phyloP scores from a whole-genome alignment of 1,140 invertebrate genomes.

The Trichonephila inaurata region DNA sequence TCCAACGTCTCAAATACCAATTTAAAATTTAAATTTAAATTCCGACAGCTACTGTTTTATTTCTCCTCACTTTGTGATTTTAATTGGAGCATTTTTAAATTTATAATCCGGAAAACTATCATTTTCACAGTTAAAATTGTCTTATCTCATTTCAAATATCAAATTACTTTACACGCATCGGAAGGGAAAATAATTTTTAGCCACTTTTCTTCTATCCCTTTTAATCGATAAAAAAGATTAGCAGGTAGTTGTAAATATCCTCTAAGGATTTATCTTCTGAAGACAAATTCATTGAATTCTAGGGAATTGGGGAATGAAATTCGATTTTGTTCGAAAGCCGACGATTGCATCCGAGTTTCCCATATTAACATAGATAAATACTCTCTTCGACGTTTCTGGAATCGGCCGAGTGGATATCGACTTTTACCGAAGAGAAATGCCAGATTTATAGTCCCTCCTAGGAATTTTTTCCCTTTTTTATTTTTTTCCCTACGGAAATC shows the following conservation, averaged over 20 bases:
- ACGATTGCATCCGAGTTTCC: neutral
- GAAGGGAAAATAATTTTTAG: neutral
- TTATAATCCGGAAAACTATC: too few relatives aligned
- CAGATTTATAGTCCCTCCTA: neutral
- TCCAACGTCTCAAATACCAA: too few relatives aligned
- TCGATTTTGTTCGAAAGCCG: neutral
- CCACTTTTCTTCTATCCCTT: neutral
- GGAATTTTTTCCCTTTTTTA: neutral
- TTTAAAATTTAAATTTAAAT: too few relatives aligned
- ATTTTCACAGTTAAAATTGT: too few relatives aligned
- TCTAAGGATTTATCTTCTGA: neutral
- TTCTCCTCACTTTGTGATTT: too few relatives aligned
- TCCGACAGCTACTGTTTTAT: too few relatives aligned
- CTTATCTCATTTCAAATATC: too few relatives aligned
- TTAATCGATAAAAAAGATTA: constrained; percentile 25
- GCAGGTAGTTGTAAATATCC: constrained; percentile 4
- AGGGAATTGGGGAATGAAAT: neutral
- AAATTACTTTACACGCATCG: too few relatives aligned
- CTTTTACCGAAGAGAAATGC: neutral
- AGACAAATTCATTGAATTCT: too few relatives aligned
- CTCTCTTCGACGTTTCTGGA: neutral
- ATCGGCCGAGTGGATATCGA: neutral
- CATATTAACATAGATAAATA: constrained; percentile 22
- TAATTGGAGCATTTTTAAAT: too few relatives aligned
- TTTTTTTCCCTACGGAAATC: neutral